Evolutionary conservation across 2,113 vertebrate genomes (phyloP).

Genomic region (Brevimyrus niger): DNA sequence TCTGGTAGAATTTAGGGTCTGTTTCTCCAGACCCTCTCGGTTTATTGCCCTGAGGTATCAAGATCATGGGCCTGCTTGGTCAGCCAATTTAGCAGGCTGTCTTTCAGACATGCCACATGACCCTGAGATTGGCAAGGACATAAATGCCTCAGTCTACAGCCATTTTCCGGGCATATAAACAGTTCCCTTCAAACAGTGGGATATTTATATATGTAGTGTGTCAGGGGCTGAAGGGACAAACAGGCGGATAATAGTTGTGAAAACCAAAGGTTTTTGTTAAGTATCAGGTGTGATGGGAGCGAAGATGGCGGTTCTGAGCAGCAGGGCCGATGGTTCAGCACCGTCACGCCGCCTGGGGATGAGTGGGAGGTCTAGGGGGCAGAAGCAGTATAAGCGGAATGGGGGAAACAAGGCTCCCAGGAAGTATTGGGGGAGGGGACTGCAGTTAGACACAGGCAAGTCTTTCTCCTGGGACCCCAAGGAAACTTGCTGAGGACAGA

Average conservation of each 20-base stretch:
- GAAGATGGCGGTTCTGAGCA: not conserved
- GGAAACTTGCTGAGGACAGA: not conserved
- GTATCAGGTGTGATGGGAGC: not conserved
- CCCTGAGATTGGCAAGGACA: slow-evolving; percentile 35
- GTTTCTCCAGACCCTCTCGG: not conserved
- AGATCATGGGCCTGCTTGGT: not conserved
- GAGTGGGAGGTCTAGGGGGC: not conserved
- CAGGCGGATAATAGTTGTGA: slow-evolving; percentile 58
- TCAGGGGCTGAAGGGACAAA: slow-evolving; percentile 41
- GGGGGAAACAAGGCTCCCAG: not conserved
- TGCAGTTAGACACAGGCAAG: not conserved
- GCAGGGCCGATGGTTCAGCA: not conserved
- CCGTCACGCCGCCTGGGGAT: not conserved
- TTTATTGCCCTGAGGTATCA: not conserved
- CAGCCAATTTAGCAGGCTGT: not conserved
- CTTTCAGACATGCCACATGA: slow-evolving; percentile 17
- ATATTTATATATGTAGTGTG: slow-evolving; percentile 63
- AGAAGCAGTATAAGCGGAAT: not conserved
- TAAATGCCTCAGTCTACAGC: slow-evolving; percentile 55
- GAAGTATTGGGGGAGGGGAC: not conserved
- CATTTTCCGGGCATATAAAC: slow-evolving; percentile 55
- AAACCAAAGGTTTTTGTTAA: slow-evolving; percentile 9
- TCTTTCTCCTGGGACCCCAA: not conserved
- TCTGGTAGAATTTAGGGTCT: not conserved
- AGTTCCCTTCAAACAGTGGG: slow-evolving; percentile 48